A percentile compares a stretch with the other conserved stretches of the same genome.
These are phyloP conservation scores for Peromyscus californicus DNA, from an alignment of 2,113 vertebrate genomes.

Conservation along the genomic window DNA sequence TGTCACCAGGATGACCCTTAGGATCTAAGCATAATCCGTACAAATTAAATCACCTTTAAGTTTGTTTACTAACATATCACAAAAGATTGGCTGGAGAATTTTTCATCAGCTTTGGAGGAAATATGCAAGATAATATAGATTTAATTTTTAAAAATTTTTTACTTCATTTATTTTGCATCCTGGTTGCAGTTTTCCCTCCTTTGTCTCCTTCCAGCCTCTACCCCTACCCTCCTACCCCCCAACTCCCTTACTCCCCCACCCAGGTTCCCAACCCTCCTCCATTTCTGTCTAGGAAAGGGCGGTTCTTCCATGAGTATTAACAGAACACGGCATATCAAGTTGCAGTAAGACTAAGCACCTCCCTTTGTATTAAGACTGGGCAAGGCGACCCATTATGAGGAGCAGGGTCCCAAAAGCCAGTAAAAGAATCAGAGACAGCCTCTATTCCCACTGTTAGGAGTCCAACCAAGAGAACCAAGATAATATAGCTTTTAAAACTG, in stretches of 20 bases:
- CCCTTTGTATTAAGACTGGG: background rate
- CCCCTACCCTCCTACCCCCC: no score
- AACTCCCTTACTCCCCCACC: no score
- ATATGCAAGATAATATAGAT: background rate
- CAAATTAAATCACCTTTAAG: background rate
- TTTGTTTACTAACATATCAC: background rate
- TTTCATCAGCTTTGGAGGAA: background rate
- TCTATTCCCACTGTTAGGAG: background rate
- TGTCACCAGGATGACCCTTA: background rate
- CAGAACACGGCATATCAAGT: background rate
- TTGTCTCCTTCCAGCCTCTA: background rate
- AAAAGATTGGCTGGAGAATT: constrained; percentile 23
- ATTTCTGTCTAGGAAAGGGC: background rate
- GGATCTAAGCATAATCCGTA: background rate
- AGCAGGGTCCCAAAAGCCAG: background rate
- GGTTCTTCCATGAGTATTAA: background rate
- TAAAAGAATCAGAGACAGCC: background rate
- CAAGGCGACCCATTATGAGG: background rate
- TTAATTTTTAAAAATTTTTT: background rate
- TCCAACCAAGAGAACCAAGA: background rate
- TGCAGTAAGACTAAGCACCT: background rate
- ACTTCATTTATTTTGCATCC: background rate
- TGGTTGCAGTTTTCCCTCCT: background rate
- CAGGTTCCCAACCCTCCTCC: background rate
- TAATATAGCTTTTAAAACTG: background rate